Percentiles rank a stretch among this genome's conserved stretches.
Evolutionary conservation across 2,888 invertebrate species (phyloP).

Genomic region (Xanthostigma xanthostigma): DNA sequence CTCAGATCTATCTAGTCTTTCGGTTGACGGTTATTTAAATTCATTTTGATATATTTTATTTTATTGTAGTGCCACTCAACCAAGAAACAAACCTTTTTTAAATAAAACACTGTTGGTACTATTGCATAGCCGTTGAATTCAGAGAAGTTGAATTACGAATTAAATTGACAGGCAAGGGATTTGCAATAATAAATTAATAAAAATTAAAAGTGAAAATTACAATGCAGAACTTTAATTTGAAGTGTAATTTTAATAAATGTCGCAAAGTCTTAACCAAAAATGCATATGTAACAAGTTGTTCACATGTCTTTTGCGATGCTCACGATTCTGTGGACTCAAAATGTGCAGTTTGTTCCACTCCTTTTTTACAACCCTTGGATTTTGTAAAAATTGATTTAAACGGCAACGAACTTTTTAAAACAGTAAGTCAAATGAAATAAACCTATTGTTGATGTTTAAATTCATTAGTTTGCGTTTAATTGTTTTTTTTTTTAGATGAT

Average conservation of each 20-base stretch:
- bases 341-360: slow-evolving; percentile 19
- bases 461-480: neutral
- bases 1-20: too few species aligned
- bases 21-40: too few species aligned
- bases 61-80: too few species aligned
- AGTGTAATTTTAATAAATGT: slow-evolving; percentile 27
- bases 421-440: slow-evolving; percentile 13
- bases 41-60: too few species aligned
- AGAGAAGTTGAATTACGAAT: too few species aligned
- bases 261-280: slow-evolving; percentile 20
- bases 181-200: too few species aligned
- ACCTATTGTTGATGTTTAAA: neutral
- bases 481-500: slow-evolving; percentile 20
- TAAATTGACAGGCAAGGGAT: too few species aligned
- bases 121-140: too few species aligned
- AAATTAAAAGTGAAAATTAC: too few species aligned
- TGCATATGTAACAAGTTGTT: slow-evolving; percentile 25
- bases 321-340: slow-evolving; percentile 11
- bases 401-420: slow-evolving; percentile 28
- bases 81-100: too few species aligned
- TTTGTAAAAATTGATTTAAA: slow-evolving; percentile 26
- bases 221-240: slow-evolving; percentile 20
- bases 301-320: slow-evolving; percentile 19
- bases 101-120: too few species aligned
- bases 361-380: slow-evolving; percentile 22